Evolutionary conservation across 2,113 vertebrate genomes (phyloP).

Genomic region (Tapirus terrestris): DNA sequence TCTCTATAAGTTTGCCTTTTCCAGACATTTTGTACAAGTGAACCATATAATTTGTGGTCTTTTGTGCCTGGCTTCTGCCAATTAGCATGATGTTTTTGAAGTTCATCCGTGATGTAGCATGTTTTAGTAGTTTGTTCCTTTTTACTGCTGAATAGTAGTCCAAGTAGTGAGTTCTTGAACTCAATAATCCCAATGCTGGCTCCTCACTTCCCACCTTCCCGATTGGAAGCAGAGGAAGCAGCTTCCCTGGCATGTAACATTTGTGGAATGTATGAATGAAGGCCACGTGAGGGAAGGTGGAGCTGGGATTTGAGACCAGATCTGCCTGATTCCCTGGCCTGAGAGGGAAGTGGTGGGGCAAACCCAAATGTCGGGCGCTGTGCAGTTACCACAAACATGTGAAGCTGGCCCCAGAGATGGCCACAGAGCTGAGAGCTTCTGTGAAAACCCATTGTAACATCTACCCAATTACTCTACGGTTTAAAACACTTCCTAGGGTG

Average conservation of each 20-base stretch:
- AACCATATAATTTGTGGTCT: background rate
- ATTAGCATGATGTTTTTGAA: background rate
- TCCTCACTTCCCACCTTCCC: background rate
- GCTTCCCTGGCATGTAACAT: background rate
- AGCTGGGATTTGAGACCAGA: background rate
- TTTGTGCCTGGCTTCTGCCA: background rate
- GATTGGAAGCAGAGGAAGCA: background rate
- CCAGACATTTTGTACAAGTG: background rate
- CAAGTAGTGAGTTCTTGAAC: background rate
- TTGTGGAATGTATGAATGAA: background rate
- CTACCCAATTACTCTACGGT: background rate
- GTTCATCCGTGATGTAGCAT: background rate
- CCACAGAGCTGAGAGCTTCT: background rate
- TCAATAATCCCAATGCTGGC: background rate
- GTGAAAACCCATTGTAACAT: background rate
- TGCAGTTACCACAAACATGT: background rate
- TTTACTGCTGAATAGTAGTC: background rate
- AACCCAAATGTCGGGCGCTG: fast-evolving
- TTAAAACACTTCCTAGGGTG: background rate
- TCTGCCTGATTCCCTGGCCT: background rate
- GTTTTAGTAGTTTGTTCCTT: background rate
- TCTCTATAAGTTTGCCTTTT: background rate
- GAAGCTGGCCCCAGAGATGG: background rate
- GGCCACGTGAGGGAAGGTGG: background rate
- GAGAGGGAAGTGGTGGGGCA: background rate